Conservation (phyloP, 2,888 invertebrate genomes). For the Carterocephalus palaemon region DNA sequence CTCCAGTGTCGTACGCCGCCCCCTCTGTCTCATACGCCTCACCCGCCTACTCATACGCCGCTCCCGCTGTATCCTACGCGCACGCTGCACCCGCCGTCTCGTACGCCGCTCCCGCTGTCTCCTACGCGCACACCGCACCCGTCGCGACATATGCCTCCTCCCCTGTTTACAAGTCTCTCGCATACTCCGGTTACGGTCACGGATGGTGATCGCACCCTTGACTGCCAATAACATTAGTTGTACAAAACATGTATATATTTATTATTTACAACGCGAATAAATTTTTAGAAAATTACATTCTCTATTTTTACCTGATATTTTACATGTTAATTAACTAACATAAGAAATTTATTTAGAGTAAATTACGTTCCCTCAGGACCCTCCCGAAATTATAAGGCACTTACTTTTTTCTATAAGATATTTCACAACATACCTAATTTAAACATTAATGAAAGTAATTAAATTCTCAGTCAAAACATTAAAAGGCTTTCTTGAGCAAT, state of each 20-base stretch:
- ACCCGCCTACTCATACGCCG: slow-evolving; percentile 41
- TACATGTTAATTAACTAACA: no score
- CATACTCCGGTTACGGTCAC: slow-evolving; percentile 65
- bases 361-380: not conserved
- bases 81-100: slow-evolving; percentile 33
- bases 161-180: slow-evolving; percentile 34
- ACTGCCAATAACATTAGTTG: slow-evolving; percentile 34
- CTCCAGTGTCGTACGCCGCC: slow-evolving; percentile 34
- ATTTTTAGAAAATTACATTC: slow-evolving; percentile 27
- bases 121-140: slow-evolving; percentile 36
- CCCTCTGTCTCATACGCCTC: slow-evolving; percentile 69
- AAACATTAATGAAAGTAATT: slow-evolving; percentile 13
- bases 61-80: slow-evolving; percentile 36
- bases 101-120: slow-evolving; percentile 37
- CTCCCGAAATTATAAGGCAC: not conserved
- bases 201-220: slow-evolving; percentile 53
- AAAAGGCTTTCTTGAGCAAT: slow-evolving; percentile 8
- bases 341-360: not conserved
- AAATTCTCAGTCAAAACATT: slow-evolving; percentile 6
- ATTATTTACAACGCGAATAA: slow-evolving; percentile 64
- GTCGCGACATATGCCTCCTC: slow-evolving; percentile 25
- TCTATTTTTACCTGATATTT: no score
- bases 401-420: not conserved
- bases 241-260: slow-evolving; percentile 59
- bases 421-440: slow-evolving; percentile 8